Evolutionary conservation across 1,140 invertebrate species (phyloP).

Genomic region (Drosophila truncata): DNA sequence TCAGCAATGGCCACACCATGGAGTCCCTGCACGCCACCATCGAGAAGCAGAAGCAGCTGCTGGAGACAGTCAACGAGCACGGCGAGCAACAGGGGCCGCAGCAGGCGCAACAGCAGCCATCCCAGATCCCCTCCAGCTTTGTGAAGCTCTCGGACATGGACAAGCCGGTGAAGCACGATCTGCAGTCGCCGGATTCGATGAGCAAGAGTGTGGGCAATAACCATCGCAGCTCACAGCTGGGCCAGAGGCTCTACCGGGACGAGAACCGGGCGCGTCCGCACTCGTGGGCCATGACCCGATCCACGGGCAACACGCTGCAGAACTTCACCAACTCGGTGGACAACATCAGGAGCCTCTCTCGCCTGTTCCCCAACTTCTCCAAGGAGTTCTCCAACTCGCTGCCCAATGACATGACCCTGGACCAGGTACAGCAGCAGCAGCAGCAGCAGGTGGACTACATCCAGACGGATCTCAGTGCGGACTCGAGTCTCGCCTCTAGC

Average conservation of each 20-base stretch:
- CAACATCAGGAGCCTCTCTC: conserved; percentile 80
- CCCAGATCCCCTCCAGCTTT: conserved; percentile 74
- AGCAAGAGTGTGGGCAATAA: conserved; percentile 82
- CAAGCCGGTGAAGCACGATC: conserved; percentile 85
- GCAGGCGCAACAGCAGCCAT: conserved; percentile 30
- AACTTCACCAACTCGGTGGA: conserved; percentile 84
- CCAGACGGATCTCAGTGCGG: conserved; percentile 78
- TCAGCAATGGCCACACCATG: conserved; percentile 75
- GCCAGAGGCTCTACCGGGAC: conserved; percentile 86
- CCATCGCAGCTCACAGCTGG: conserved; percentile 78
- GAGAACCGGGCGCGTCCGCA: conserved; percentile 87
- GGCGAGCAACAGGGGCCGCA: conserved; percentile 35
- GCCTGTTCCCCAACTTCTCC: conserved; percentile 86
- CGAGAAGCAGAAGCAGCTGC: conserved; percentile 83
- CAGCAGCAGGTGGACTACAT: conserved; percentile 77
- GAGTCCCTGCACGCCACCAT: conserved; percentile 83
- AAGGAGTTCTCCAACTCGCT: conserved; percentile 83
- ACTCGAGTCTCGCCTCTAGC: conserved; percentile 83
- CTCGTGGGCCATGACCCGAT: conserved; percentile 87
- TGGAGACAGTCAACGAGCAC: conserved; percentile 82
- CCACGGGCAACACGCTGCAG: conserved; percentile 85
- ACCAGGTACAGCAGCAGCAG: conserved; percentile 34
- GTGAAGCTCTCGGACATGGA: conserved; percentile 88
- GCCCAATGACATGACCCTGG: conserved; percentile 71
- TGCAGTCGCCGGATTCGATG: conserved; percentile 78